phyloP scores from a whole-genome alignment of 1,140 invertebrate genomes.

The Drosophila auraria region DNA sequence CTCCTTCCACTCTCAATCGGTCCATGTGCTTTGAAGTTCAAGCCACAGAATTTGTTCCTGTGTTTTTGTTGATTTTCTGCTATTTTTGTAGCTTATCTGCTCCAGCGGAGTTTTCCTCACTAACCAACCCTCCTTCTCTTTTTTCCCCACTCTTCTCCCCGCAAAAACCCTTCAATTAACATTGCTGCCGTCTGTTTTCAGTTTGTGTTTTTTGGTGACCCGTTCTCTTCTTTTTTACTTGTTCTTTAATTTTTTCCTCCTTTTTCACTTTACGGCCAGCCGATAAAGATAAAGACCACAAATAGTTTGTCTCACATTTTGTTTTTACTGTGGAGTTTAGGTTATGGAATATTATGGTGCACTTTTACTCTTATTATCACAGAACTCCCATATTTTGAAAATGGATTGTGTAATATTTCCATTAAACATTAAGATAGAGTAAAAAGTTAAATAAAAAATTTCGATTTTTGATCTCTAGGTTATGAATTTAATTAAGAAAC shows the following conservation, averaged over 20 bases:
- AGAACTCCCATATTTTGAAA: too few relatives aligned
- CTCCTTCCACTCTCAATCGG: constrained; percentile 8
- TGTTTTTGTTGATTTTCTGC: constrained; percentile 41
- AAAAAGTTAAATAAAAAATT: too few relatives aligned
- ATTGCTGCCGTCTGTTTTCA: constrained; percentile 47
- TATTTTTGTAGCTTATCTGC: constrained; percentile 72
- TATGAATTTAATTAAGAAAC: too few relatives aligned
- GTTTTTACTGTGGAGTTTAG: constrained; percentile 5
- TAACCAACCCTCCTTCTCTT: neutral
- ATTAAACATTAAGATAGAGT: too few relatives aligned
- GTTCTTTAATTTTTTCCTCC: constrained; percentile 13
- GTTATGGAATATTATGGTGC: neutral
- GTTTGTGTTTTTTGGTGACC: constrained; percentile 21
- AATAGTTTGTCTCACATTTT: constrained; percentile 40
- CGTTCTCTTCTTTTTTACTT: constrained; percentile 12
- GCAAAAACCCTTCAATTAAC: constrained; percentile 24
- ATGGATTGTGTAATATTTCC: too few relatives aligned
- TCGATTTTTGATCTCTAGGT: too few relatives aligned
- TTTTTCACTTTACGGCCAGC: constrained; percentile 23
- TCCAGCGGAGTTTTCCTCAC: constrained; percentile 19
- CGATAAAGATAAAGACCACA: constrained; percentile 40
- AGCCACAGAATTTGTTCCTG: constrained; percentile 65
- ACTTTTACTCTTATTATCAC: too few relatives aligned
- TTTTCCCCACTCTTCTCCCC: neutral
- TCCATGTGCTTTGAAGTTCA: constrained; percentile 74